Conservation (phyloP, 2,113 vertebrate species). For the Pangasianodon hypophthalmus region DNA sequence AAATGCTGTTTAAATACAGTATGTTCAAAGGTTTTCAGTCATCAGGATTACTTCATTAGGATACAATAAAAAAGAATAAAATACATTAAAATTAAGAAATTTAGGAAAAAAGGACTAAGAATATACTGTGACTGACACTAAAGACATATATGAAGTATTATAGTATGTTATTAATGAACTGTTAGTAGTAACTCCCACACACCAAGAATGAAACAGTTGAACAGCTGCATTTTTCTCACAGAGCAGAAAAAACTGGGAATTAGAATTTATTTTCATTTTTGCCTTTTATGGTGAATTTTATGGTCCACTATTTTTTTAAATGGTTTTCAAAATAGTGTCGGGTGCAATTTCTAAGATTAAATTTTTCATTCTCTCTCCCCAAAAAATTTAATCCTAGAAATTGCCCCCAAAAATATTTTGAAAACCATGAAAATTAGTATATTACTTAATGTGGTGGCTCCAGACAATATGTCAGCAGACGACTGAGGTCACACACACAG, state of each 20-base stretch:
- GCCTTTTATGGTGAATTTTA: background rate
- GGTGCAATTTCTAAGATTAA: background rate
- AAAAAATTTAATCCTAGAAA: background rate
- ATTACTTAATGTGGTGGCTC: background rate
- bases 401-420: background rate
- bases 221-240: background rate
- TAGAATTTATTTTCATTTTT: background rate
- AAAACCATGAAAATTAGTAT: background rate
- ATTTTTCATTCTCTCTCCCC: background rate
- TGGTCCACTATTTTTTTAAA: background rate
- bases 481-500: background rate
- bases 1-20: background rate
- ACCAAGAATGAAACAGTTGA: background rate
- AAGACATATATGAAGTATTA: background rate
- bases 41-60: background rate
- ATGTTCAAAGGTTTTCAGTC: background rate
- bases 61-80: background rate
- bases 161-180: background rate
- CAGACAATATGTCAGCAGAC: background rate
- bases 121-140: background rate
- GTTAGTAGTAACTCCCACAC: background rate
- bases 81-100: background rate
- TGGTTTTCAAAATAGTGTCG: background rate
- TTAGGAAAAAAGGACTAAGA: background rate
- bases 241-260: background rate